Percentiles rank a stretch among this genome's conserved stretches.
Evolutionary conservation across 2,797 vertebrate genomes (phyloP).

Genomic region (Cyclopterus lumpus): DNA sequence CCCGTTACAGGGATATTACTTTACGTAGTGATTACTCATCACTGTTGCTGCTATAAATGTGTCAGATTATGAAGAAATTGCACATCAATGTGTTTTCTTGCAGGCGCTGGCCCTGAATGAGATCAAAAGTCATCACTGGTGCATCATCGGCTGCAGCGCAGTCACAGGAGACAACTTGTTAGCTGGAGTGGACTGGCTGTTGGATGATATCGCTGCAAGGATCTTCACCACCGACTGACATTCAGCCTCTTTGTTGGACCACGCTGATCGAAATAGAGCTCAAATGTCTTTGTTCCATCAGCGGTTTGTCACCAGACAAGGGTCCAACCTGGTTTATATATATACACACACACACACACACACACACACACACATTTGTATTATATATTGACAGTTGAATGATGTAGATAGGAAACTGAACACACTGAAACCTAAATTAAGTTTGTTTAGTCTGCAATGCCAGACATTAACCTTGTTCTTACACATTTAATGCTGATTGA

Average conservation of each 20-base stretch:
- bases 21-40: neutral
- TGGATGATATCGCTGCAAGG: conserved; percentile 90
- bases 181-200: conserved; percentile 89
- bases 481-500: neutral
- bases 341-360: too few relatives aligned
- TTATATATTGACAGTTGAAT: neutral
- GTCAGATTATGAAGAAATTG: neutral
- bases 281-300: neutral
- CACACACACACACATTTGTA: too few relatives aligned
- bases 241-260: neutral
- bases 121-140: conserved; percentile 93
- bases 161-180: conserved; percentile 91
- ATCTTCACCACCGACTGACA: conserved; percentile 89
- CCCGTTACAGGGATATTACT: accelerated
- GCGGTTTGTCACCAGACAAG: neutral
- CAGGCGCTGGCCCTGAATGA: conserved; percentile 87
- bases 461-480: neutral
- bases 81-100: neutral
- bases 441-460: neutral
- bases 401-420: neutral
- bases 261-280: accelerated
- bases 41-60: neutral
- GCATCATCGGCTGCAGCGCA: conserved; percentile 91
- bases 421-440: neutral
- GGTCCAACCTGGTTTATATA: neutral